A percentile compares a stretch with the other conserved stretches of the same genome.
Conservation (phyloP, 2,113 vertebrate species). For the Candoia aspera region DNA sequence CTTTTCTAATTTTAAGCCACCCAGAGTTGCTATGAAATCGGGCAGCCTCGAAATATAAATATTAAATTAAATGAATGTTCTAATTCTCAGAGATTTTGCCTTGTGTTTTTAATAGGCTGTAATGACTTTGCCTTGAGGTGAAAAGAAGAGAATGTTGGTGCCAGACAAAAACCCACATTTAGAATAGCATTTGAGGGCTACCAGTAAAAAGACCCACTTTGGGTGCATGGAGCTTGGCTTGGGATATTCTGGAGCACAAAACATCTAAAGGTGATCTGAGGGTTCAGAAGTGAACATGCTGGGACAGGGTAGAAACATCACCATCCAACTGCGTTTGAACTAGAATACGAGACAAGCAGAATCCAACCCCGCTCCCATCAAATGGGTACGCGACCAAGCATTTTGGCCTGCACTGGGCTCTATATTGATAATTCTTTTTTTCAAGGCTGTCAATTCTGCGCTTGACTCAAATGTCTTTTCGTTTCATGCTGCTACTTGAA, state of each 20-base stretch:
- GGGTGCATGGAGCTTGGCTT: neutral
- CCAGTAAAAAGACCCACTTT: neutral
- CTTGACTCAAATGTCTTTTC: neutral
- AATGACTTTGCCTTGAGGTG: neutral
- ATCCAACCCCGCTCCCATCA: neutral
- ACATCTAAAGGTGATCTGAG: neutral
- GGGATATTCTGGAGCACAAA: neutral
- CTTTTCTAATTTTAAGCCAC: neutral
- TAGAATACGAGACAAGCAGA: neutral
- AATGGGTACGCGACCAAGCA: neutral
- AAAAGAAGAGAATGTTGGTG: neutral
- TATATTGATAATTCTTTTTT: neutral
- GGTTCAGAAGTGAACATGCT: neutral
- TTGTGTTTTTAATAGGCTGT: no score
- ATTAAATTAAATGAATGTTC: no score
- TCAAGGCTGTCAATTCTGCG: conserved; percentile 35
- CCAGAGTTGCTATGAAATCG: no score
- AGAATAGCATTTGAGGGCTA: neutral
- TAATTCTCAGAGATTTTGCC: no score
- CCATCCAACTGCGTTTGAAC: neutral
- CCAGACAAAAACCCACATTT: neutral
- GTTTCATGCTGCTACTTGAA: neutral
- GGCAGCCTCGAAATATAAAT: no score
- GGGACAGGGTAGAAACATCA: neutral
- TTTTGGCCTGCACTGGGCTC: neutral